Evolutionary conservation across 2,888 invertebrate species (phyloP), one percentile per base, ranked within the genome.

Genomic region (Agonopterix subpropinquella): DNA sequence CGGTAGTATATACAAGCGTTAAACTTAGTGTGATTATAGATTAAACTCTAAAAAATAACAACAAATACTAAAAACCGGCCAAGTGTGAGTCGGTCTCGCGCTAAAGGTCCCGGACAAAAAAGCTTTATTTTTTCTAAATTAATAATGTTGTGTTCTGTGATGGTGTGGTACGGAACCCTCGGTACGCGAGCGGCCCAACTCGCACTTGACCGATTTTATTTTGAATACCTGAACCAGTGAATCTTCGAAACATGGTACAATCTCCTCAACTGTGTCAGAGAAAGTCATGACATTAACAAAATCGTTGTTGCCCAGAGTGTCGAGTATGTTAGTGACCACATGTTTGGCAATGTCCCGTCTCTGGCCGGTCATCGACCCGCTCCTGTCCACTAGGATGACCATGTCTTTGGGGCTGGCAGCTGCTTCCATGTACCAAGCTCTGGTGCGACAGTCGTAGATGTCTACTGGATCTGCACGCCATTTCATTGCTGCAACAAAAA

Each of bases 381-480:
- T 96, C 43, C 92, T 92, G 77, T 98, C 98, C 56, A 98, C 91
- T 62, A 98, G 89, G 61, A 98, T 89, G 49, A 92, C 93, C 11
- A 96, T 89, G 80, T 99, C 99, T 87, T 99, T 99, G 1, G 99
- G 97, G 73, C 97, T 98, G 8, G 98, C 96, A 8, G 99, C 98
- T 2, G 98, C 98, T 83, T 98, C 96, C 78, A 99, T 97, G 80
- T 96, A 99, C 98, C 98, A 98, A 47, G 95, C 95, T 63, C 98
- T 92, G 43, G 97, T 94, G 39, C 98, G 92, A 73, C 97, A 98
- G 81, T 99, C 99, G 80, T 96, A 99, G 54, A 98, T 92, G 80
- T 99, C 99, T 41, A 95, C 94, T 45, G 94, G 93, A 65, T 94
- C 92, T 61, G 92, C 92, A 58, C 90, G 90, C 96, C 95, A 96